A percentile compares a stretch with the other conserved stretches of the same genome.
Evolutionary conservation across 1,140 invertebrate species (phyloP).

Genomic region (Drosophila azteca): DNA sequence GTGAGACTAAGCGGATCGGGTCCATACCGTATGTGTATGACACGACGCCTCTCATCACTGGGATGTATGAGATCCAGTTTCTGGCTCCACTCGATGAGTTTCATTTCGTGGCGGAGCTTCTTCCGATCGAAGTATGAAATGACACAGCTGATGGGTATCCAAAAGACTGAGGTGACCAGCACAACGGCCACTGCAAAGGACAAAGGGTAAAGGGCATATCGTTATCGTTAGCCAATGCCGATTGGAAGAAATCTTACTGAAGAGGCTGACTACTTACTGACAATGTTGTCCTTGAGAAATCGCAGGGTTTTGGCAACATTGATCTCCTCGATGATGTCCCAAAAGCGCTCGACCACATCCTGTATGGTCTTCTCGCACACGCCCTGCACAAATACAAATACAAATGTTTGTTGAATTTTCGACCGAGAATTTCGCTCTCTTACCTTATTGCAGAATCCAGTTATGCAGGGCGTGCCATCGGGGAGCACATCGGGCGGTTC

Average conservation of each 20-base stretch:
- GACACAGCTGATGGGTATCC: constrained; percentile 94
- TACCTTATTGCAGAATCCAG: constrained; percentile 96
- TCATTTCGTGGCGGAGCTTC: constrained; percentile 85
- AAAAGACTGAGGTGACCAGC: constrained; percentile 93
- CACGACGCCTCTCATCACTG: constrained; percentile 86
- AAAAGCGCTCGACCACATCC: constrained; percentile 96
- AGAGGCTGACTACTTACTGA: constrained; percentile 85
- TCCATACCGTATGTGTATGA: constrained; percentile 86
- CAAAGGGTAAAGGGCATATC: neutral
- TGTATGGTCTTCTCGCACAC: constrained; percentile 97
- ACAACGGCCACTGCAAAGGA: constrained; percentile 88
- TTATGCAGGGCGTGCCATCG: constrained; percentile 97
- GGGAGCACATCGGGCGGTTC: constrained; percentile 94
- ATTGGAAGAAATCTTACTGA: no score
- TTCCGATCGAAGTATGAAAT: constrained; percentile 92
- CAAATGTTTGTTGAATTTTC: no score
- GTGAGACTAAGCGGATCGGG: neutral
- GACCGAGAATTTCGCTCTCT: no score
- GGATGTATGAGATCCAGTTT: constrained; percentile 87
- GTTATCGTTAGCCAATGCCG: neutral
- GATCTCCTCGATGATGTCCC: constrained; percentile 98
- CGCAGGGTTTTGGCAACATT: constrained; percentile 96
- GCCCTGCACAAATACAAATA: constrained; percentile 86
- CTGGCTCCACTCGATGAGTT: constrained; percentile 86
- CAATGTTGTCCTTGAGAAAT: constrained; percentile 94